Evolutionary conservation across 2,113 vertebrate genomes (phyloP).

Genomic region (Orycteropus afer): DNA sequence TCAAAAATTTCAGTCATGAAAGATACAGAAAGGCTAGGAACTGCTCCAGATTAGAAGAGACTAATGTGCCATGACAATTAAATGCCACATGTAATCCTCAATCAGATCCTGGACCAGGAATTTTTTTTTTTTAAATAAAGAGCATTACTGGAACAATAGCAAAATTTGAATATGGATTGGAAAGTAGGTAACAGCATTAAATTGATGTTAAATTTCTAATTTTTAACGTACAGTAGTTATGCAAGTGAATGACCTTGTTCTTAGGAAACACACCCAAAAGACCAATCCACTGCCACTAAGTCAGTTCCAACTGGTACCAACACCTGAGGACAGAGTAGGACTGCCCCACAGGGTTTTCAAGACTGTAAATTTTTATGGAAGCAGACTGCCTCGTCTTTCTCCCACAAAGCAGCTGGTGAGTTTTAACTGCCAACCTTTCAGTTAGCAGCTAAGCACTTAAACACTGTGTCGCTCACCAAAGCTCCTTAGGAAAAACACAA

Average conservation of each 20-base stretch:
- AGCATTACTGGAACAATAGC: background rate
- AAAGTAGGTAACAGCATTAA: background rate
- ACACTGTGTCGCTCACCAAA: background rate
- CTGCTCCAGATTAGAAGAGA: background rate
- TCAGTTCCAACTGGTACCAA: background rate
- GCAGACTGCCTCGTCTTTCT: background rate
- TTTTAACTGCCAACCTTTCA: background rate
- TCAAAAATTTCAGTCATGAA: conserved; percentile 7
- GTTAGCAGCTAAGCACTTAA: background rate
- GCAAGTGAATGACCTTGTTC: background rate
- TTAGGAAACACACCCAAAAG: background rate
- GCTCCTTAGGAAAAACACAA: background rate
- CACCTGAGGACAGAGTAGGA: background rate
- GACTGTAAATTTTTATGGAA: background rate
- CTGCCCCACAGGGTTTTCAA: background rate
- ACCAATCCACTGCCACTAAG: background rate
- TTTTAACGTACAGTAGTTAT: background rate
- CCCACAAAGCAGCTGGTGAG: too few relatives aligned
- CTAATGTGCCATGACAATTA: background rate
- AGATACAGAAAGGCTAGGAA: background rate
- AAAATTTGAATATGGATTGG: background rate
- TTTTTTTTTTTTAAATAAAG: background rate
- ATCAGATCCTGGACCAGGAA: background rate
- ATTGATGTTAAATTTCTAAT: conserved; percentile 4
- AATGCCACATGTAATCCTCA: background rate